Evolutionary conservation across 2,888 invertebrate genomes (phyloP), one percentile per base, ranked within the genome.

Genomic region (Ischnura elegans): DNA sequence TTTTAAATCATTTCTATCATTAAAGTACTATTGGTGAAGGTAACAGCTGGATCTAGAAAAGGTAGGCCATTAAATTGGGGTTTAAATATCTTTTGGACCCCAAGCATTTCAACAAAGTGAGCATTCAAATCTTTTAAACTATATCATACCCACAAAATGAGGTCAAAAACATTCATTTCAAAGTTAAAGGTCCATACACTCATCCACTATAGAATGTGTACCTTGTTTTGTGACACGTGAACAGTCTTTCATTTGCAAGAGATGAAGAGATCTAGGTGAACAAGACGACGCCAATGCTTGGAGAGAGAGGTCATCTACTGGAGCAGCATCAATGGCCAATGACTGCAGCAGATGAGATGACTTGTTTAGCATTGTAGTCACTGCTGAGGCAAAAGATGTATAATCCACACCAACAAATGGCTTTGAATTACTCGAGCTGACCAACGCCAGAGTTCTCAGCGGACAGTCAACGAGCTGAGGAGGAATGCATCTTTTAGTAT

Each of bases 201-300:
- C n/a, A n/a, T n/a, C n/a, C n/a, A n/a, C n/a, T n/a, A n/a, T n/a
- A n/a, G n/a, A n/a, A n/a, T n/a, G n/a, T 86, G 87, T 94, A 95
- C 96, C 95, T 94, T 95, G 95, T 2, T 95, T 94, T 55, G 95
- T 95, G 21, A 95, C 94, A 45, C 95, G 94, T 4, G 95, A 95
- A 87, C 94, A 95, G 87, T 95, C 95, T 93, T 95, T 95, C 87
- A 95, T 94, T 36, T 95, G 95, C 45, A 95, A 94, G 43, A 95
- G 95, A 93, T 95, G 95, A 21, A 95, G 94, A 5, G 95, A 95
- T 84, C 94, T 95, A n/a, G 61, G 90, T 25, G 95, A 94, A 36
- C 94, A 94, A n/a, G 94, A 94, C 5, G 95, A 94, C 6, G 94
- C 94, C 42, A 95, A 93, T 21, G 95, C 94, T 21, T 95, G 94